These are phyloP conservation scores for Siniperca chuatsi DNA, from an alignment of 2,113 vertebrate genomes.

Conservation along the genomic window DNA sequence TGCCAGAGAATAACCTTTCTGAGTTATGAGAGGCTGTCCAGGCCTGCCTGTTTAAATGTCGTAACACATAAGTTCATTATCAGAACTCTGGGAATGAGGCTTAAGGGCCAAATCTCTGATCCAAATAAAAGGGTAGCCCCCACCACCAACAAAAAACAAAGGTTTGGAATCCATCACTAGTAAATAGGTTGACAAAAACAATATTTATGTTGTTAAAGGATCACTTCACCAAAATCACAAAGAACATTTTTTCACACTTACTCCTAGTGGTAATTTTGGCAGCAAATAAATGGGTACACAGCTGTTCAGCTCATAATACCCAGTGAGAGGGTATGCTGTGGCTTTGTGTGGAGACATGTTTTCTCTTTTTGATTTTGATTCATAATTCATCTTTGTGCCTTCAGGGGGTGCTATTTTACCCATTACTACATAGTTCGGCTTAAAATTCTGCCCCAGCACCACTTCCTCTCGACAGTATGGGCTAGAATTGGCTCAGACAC, in stretches of 20 bases:
- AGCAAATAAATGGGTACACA: constrained; percentile 32
- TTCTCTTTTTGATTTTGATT: constrained; percentile 47
- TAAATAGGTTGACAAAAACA: constrained; percentile 4
- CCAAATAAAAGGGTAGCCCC: constrained; percentile 50
- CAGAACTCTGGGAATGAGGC: constrained; percentile 51
- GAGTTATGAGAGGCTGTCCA: constrained; percentile 74
- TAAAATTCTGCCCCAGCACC: background rate
- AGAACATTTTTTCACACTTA: constrained; percentile 8
- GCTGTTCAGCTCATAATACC: constrained; percentile 47
- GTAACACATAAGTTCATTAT: constrained; percentile 75
- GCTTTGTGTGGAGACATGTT: constrained; percentile 44
- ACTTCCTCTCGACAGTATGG: background rate
- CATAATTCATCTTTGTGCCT: constrained; percentile 54
- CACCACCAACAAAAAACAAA: constrained; percentile 1
- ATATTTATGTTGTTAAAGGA: constrained; percentile 12
- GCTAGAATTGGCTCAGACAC: background rate
- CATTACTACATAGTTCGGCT: background rate
- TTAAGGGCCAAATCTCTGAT: constrained; percentile 64
- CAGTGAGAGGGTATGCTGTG: constrained; percentile 18
- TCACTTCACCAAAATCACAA: constrained; percentile 2
- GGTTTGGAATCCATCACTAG: background rate
- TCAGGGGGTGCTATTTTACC: constrained; percentile 60
- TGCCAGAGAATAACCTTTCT: constrained; percentile 78
- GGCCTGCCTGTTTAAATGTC: constrained; percentile 77
- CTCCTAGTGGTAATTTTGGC: constrained; percentile 3